A percentile compares a stretch with the other conserved stretches of the same genome.
Evolutionary conservation across 37 sponge, comb jelly and placozoan genomes (phyloP).

Genomic region (Hexactinellida sp.): DNA sequence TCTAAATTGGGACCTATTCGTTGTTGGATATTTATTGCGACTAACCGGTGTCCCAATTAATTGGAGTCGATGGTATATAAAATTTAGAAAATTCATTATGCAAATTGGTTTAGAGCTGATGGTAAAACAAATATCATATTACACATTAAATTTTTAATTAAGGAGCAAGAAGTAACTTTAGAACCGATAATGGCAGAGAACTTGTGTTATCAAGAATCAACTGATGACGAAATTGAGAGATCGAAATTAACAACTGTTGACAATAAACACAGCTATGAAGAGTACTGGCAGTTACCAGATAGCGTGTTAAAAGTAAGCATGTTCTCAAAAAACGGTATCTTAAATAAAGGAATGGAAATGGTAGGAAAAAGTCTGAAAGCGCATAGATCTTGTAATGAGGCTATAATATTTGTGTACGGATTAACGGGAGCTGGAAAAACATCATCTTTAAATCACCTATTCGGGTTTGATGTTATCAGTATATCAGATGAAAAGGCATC

Average conservation of each 20-base stretch:
- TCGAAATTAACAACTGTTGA: background rate
- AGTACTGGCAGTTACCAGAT: background rate
- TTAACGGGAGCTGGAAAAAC: background rate
- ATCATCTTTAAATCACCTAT: background rate
- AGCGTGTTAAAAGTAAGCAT: background rate
- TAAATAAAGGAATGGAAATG: background rate
- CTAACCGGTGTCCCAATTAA: too few species aligned
- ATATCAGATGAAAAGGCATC: background rate
- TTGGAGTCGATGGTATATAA: too few species aligned
- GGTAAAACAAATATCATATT: too few species aligned
- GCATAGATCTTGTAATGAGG: slow-evolving; percentile 1
- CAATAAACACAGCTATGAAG: background rate
- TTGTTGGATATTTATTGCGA: too few species aligned
- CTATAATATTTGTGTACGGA: background rate
- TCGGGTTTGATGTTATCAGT: background rate
- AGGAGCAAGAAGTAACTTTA: too few species aligned
- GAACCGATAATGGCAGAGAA: background rate
- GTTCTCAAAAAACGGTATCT: background rate
- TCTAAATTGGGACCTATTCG: too few species aligned
- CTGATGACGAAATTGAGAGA: background rate
- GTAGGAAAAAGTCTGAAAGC: background rate
- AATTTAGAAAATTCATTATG: too few species aligned
- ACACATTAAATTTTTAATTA: too few species aligned
- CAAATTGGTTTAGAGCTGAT: too few species aligned
- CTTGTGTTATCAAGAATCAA: background rate